Conservation (phyloP, 2,888 invertebrate species). For the Miltochrista miniata region DNA sequence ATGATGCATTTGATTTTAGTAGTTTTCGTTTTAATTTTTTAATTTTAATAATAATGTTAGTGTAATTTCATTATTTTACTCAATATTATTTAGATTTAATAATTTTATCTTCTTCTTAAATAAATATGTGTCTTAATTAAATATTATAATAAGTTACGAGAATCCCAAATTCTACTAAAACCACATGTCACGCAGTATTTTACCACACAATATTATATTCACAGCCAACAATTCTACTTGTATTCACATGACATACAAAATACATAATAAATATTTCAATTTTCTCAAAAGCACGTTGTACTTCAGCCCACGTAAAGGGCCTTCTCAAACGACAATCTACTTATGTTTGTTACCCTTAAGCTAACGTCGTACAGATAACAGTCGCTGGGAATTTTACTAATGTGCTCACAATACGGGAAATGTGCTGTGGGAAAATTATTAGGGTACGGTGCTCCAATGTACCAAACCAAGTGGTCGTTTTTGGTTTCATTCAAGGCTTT, state of each 20-base stretch:
- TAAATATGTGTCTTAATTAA: no score
- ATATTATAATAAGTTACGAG: no score
- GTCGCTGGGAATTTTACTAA: constrained; percentile 32
- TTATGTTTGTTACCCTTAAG: constrained; percentile 8
- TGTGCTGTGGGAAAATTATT: constrained; percentile 24
- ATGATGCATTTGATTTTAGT: no score
- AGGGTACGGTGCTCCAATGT: constrained; percentile 14
- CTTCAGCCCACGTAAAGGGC: constrained; percentile 3
- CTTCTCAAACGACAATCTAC: constrained; percentile 1
- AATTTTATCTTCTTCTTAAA: no score
- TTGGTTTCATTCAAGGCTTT: constrained; percentile 12
- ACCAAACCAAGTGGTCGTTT: constrained; percentile 9
- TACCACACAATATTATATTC: background rate
- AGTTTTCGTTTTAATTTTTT: no score
- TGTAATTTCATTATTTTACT: no score
- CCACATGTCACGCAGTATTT: no score
- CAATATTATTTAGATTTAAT: no score
- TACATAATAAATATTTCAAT: background rate
- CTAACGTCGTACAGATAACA: constrained; percentile 23
- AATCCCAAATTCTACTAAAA: no score
- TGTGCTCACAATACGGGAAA: constrained; percentile 30
- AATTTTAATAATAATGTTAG: no score
- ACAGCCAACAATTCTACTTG: background rate
- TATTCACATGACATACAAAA: background rate
- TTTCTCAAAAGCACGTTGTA: background rate